Percentiles rank a stretch among this genome's conserved stretches.
phyloP scores from a whole-genome alignment of 1,140 invertebrate species.

The Xylocopa sonorina region DNA sequence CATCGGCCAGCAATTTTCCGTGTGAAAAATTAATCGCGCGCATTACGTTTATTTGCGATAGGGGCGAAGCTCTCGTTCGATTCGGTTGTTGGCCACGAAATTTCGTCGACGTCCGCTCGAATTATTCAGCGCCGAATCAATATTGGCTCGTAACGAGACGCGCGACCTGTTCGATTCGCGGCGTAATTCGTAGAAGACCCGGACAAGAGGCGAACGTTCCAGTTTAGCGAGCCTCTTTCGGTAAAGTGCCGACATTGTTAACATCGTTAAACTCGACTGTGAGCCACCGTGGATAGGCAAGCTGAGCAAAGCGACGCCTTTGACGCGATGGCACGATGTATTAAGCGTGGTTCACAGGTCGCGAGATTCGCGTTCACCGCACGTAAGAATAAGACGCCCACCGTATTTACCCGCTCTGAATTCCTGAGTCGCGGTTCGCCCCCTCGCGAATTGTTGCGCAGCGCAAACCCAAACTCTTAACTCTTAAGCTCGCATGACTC shows the following conservation, averaged over 20 bases:
- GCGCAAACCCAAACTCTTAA: slow-evolving; percentile 72
- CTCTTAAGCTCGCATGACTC: slow-evolving; percentile 68
- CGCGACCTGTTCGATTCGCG: neutral
- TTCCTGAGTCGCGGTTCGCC: slow-evolving; percentile 71
- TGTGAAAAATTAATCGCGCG: neutral
- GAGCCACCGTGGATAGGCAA: slow-evolving; percentile 7
- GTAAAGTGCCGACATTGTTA: slow-evolving; percentile 38
- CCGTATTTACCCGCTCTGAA: slow-evolving; percentile 75
- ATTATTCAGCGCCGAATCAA: neutral
- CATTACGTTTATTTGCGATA: neutral
- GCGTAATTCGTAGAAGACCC: neutral
- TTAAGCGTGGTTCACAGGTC: slow-evolving; percentile 62
- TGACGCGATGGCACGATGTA: slow-evolving; percentile 52
- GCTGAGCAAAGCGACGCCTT: slow-evolving; percentile 44
- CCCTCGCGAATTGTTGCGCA: slow-evolving; percentile 74
- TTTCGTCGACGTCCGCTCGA: neutral
- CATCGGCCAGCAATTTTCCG: neutral
- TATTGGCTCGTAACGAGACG: neutral
- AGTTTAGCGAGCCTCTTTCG: slow-evolving; percentile 22
- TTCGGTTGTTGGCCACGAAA: neutral
- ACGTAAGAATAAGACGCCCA: slow-evolving; percentile 69
- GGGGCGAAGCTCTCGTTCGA: neutral
- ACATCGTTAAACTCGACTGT: slow-evolving; percentile 31
- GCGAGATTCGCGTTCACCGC: slow-evolving; percentile 63
- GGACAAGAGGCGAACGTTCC: slow-evolving; percentile 12